phyloP scores from a whole-genome alignment of 30 jellyfish, hydroid and myxozoan genomes.

The Cassiopea andromeda region DNA sequence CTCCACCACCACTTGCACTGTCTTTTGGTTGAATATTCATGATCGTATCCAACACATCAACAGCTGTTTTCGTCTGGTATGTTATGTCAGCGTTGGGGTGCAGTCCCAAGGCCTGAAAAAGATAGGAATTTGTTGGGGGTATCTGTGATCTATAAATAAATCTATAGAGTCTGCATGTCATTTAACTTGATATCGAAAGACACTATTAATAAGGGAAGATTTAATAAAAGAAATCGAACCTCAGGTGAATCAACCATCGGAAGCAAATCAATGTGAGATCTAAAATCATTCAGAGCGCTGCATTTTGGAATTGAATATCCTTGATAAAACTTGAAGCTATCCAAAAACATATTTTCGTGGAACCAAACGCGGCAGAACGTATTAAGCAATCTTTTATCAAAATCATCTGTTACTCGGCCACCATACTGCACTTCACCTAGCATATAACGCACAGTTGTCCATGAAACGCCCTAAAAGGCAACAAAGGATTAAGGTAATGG shows the following conservation, averaged over 20 bases:
- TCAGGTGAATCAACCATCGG: slow-evolving; percentile 92
- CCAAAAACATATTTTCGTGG: slow-evolving; percentile 77
- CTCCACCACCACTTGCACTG: slow-evolving; percentile 76
- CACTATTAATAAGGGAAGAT: not conserved
- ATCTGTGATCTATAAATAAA: too few relatives aligned
- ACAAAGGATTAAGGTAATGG: not conserved
- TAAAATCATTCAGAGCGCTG: slow-evolving; percentile 59
- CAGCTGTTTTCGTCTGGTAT: slow-evolving; percentile 86
- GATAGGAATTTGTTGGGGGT: not conserved
- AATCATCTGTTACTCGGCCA: slow-evolving; percentile 91
- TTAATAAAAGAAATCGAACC: slow-evolving; percentile 7
- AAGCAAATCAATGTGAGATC: slow-evolving; percentile 70
- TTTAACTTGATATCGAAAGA: not conserved
- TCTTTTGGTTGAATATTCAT: slow-evolving; percentile 89
- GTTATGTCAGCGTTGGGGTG: slow-evolving; percentile 93
- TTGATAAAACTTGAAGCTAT: slow-evolving; percentile 77
- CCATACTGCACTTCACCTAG: slow-evolving; percentile 94
- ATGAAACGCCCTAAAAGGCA: slow-evolving; percentile 81
- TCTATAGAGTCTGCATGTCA: too few relatives aligned
- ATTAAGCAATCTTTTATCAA: slow-evolving; percentile 78
- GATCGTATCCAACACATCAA: slow-evolving; percentile 72
- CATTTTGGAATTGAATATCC: slow-evolving; percentile 87
- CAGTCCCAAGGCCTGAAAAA: slow-evolving; percentile 79
- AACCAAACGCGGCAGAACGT: slow-evolving; percentile 89
- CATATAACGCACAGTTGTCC: slow-evolving; percentile 93